Conservation (phyloP, 2,797 vertebrate species). For the Sardinella longiceps region DNA sequence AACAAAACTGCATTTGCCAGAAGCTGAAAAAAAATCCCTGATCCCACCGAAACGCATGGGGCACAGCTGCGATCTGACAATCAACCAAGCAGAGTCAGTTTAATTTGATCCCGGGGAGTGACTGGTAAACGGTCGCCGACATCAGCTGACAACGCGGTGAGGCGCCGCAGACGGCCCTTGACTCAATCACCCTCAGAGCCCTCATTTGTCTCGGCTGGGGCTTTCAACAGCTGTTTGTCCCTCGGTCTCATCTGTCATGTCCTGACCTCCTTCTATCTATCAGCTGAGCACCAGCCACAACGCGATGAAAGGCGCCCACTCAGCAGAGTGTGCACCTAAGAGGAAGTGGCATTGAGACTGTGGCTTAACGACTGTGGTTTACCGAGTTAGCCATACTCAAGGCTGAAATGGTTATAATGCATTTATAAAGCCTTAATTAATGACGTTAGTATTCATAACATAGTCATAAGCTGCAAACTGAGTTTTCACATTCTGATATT, state of each 20-base stretch:
- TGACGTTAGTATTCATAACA: too few relatives aligned
- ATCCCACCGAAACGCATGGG: background rate
- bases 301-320: background rate
- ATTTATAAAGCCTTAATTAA: too few relatives aligned
- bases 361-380: too few relatives aligned
- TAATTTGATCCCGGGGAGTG: conserved; percentile 9
- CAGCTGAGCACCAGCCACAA: background rate
- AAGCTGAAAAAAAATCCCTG: background rate
- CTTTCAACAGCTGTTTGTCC: conserved; percentile 15
- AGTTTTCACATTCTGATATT: too few relatives aligned
- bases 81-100: background rate
- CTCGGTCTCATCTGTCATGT: background rate
- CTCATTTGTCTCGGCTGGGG: background rate
- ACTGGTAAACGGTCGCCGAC: background rate
- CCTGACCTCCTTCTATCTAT: background rate
- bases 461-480: too few relatives aligned
- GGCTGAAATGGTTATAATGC: too few relatives aligned
- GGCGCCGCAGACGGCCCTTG: background rate
- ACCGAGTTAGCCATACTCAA: background rate
- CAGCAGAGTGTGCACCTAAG: background rate
- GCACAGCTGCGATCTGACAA: conserved; percentile 15
- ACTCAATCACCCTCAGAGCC: background rate
- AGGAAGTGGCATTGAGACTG: background rate
- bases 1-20: background rate
- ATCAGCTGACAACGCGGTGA: background rate